Percentiles rank a stretch among this genome's conserved stretches.
Evolutionary conservation across 2,797 vertebrate species (phyloP).

Genomic region (Hapalemur alaotrensis): DNA sequence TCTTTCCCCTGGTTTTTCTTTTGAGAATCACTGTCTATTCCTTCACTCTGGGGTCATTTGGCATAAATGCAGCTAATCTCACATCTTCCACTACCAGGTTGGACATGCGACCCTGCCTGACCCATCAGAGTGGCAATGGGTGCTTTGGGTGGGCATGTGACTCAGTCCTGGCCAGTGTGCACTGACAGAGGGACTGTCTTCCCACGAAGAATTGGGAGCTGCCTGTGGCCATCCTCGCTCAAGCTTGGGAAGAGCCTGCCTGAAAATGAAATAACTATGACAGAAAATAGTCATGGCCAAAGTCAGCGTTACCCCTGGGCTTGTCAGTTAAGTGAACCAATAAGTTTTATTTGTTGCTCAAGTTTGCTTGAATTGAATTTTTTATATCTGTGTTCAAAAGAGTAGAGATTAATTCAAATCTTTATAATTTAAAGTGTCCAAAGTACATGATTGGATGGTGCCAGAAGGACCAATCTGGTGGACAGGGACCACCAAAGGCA

Average conservation of each 20-base stretch:
- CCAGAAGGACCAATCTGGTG: neutral
- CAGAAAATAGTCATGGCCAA: neutral
- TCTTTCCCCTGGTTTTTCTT: neutral
- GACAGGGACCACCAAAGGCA: neutral
- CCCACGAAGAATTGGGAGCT: neutral
- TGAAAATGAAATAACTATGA: neutral
- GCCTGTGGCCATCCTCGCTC: neutral
- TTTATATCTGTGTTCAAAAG: neutral
- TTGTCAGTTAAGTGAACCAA: neutral
- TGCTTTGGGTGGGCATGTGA: neutral
- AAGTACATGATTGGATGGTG: neutral
- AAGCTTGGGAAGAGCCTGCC: neutral
- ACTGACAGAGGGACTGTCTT: neutral
- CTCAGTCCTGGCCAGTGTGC: neutral
- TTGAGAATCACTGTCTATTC: neutral
- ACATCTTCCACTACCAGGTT: neutral
- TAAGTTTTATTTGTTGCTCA: neutral
- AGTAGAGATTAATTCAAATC: neutral
- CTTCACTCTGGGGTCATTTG: neutral
- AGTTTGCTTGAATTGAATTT: neutral
- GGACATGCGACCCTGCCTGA: neutral
- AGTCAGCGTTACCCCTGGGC: neutral
- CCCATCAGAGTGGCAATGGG: neutral
- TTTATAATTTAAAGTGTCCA: neutral
- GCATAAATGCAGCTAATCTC: neutral